Evolutionary conservation across 1,140 invertebrate genomes (phyloP).

Genomic region (Dendrolimus punctatus): DNA sequence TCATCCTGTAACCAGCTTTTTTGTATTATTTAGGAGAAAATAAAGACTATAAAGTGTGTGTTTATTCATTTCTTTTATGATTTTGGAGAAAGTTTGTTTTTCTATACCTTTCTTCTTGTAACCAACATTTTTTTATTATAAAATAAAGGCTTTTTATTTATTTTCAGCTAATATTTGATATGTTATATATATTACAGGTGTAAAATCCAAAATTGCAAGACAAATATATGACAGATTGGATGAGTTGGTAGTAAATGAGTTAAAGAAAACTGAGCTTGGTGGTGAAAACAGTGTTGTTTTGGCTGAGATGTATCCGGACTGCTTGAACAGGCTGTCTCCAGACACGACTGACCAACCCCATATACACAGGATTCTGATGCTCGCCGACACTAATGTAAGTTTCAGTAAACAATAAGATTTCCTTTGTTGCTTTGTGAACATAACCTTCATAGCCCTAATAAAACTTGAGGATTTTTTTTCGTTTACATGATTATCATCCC

Average conservation of each 20-base stretch:
- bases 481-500: too few relatives aligned
- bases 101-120: too few relatives aligned
- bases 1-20: too few relatives aligned
- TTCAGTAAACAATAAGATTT: background rate
- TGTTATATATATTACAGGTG: conserved; percentile 32
- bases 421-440: background rate
- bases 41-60: too few relatives aligned
- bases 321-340: conserved; percentile 46
- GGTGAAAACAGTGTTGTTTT: conserved; percentile 45
- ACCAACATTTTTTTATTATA: too few relatives aligned
- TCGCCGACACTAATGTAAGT: conserved; percentile 59
- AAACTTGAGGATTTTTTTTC: too few relatives aligned
- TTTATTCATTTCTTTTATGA: too few relatives aligned
- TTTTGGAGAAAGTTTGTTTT: too few relatives aligned
- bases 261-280: conserved; percentile 31
- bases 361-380: conserved; percentile 51
- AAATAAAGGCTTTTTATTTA: too few relatives aligned
- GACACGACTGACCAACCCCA: conserved; percentile 58
- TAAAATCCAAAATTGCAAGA: conserved; percentile 42
- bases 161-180: background rate
- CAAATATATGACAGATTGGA: conserved; percentile 46
- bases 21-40: too few relatives aligned
- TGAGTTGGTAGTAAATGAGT: conserved; percentile 36
- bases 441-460: background rate
- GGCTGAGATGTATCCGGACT: conserved; percentile 54